Evolutionary conservation across 2,888 invertebrate genomes (phyloP).

Genomic region (Bibio marci): DNA sequence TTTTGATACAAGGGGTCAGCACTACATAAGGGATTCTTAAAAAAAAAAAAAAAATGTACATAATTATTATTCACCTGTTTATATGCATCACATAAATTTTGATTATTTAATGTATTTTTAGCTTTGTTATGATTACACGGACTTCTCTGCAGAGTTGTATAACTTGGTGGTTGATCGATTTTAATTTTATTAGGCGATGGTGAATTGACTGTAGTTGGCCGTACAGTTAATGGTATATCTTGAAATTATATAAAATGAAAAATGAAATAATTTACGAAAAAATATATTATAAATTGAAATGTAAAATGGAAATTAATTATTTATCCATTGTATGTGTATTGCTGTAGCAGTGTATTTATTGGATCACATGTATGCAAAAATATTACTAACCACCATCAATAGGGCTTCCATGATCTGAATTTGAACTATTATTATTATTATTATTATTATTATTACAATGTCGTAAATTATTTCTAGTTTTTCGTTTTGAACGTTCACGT

Average conservation of each 20-base stretch:
- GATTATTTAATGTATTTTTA: constrained; percentile 1
- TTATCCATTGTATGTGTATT: too few relatives aligned
- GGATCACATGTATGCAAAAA: too few relatives aligned
- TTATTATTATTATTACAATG: constrained; percentile 1
- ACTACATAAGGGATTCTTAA: not conserved
- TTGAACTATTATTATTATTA: constrained; percentile 1
- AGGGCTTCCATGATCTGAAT: constrained; percentile 2
- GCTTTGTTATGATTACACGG: constrained; percentile 5
- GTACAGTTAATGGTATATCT: constrained; percentile 4
- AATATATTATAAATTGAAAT: not conserved
- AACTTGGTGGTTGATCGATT: constrained; percentile 7
- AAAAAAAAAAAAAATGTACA: not conserved
- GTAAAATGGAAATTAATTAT: too few relatives aligned
- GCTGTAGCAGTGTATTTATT: too few relatives aligned
- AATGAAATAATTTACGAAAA: not conserved
- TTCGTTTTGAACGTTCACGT: constrained; percentile 32
- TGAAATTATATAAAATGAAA: not conserved
- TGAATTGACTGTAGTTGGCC: not conserved
- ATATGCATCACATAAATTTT: constrained; percentile 1
- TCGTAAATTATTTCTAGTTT: constrained; percentile 1
- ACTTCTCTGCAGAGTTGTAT: constrained; percentile 6
- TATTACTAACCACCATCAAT: constrained; percentile 2
- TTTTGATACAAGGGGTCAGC: too few relatives aligned
- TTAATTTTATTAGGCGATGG: constrained; percentile 1
- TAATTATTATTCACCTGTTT: constrained; percentile 8